Evolutionary conservation across 2,888 invertebrate species (phyloP).

Genomic region (Athetis lepigone): DNA sequence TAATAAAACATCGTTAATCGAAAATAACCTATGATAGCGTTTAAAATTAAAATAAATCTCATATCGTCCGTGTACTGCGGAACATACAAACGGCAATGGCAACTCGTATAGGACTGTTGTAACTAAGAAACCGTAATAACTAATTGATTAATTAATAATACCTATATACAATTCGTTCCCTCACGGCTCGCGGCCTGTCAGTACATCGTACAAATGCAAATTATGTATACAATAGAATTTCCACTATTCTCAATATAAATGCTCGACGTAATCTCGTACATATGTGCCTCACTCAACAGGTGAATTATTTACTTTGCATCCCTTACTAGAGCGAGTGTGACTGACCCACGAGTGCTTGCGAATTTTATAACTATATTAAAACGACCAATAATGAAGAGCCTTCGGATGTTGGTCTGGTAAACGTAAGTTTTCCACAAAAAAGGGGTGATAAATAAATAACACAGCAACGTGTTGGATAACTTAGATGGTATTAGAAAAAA

Average conservation of each 20-base stretch:
- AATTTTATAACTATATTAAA: slow-evolving; percentile 20
- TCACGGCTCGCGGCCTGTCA: slow-evolving; percentile 49
- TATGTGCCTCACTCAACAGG: slow-evolving; percentile 89
- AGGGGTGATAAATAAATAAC: no score
- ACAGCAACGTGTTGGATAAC: no score
- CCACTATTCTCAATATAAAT: slow-evolving; percentile 78
- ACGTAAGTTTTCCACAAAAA: no score
- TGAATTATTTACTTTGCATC: slow-evolving; percentile 74
- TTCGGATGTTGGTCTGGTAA: no score
- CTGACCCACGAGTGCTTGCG: slow-evolving; percentile 36
- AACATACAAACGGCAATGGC: slow-evolving; percentile 78
- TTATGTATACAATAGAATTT: slow-evolving; percentile 78
- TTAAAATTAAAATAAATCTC: slow-evolving; percentile 82
- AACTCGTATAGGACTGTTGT: slow-evolving; percentile 79
- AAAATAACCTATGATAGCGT: slow-evolving; percentile 75
- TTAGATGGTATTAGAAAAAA: no score
- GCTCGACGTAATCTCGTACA: slow-evolving; percentile 76
- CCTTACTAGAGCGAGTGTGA: slow-evolving; percentile 57
- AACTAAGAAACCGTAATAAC: slow-evolving; percentile 73
- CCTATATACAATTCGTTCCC: slow-evolving; percentile 63
- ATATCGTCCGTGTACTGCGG: slow-evolving; percentile 70
- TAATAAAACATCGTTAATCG: slow-evolving; percentile 74
- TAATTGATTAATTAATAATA: slow-evolving; percentile 65
- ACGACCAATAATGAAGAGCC: slow-evolving; percentile 22
- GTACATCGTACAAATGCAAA: slow-evolving; percentile 75